A percentile compares a stretch with the other conserved stretches of the same genome.
Evolutionary conservation across 2,888 invertebrate genomes (phyloP).

Genomic region (Sympetrum striolatum): DNA sequence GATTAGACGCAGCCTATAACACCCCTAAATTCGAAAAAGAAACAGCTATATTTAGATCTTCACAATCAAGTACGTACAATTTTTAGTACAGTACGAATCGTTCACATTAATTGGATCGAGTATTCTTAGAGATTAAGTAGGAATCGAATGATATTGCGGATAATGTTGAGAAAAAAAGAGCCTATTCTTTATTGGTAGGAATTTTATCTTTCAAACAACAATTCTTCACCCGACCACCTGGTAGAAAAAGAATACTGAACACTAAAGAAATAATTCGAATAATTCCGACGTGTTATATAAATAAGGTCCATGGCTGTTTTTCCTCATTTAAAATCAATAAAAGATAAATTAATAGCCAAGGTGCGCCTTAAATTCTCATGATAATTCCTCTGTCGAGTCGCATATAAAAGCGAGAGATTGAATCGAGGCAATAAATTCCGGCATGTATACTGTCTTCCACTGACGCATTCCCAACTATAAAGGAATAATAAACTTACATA

Average conservation of each 20-base stretch:
- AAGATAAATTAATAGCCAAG: not conserved
- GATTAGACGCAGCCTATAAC: too few species aligned
- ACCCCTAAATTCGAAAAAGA: too few species aligned
- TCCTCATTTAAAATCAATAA: not conserved
- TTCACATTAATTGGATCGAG: too few species aligned
- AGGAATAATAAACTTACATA: not conserved
- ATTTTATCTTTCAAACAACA: not conserved
- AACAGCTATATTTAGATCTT: too few species aligned
- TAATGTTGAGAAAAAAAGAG: too few species aligned
- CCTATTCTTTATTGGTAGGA: too few species aligned
- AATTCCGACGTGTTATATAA: not conserved
- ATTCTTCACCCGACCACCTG: not conserved
- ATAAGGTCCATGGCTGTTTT: not conserved
- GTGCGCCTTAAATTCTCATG: not conserved
- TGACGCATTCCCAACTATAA: not conserved
- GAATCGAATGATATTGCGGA: too few species aligned
- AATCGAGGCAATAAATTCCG: not conserved
- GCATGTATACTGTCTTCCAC: not conserved
- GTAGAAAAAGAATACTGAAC: not conserved
- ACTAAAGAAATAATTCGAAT: not conserved
- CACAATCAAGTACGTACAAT: too few species aligned
- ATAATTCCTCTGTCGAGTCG: not conserved
- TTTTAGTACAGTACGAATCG: too few species aligned
- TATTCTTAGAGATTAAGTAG: too few species aligned
- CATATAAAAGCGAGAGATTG: not conserved